Evolutionary conservation across 1,140 invertebrate species (phyloP).

Genomic region (Scylla paramamosain): DNA sequence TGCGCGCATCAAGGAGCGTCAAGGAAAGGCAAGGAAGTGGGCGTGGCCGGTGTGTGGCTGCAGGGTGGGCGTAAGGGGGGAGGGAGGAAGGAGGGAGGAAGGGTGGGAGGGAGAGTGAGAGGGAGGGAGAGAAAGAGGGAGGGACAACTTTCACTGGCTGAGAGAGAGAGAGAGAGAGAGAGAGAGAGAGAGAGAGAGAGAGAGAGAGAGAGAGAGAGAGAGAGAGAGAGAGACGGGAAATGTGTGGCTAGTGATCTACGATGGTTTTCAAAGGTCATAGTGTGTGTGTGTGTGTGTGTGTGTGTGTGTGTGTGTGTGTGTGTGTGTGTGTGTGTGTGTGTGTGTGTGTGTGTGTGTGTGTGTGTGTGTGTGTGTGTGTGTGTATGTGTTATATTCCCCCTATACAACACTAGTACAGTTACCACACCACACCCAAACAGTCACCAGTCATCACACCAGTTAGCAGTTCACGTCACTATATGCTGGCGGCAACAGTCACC

Average conservation of each 20-base stretch:
- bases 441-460: too few relatives aligned
- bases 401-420: too few relatives aligned
- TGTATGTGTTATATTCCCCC: not conserved
- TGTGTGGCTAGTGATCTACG: too few relatives aligned
- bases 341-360: conserved; percentile 41
- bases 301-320: conserved; percentile 36
- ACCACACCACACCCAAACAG: too few relatives aligned
- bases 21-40: too few relatives aligned
- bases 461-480: too few relatives aligned
- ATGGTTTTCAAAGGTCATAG: too few relatives aligned
- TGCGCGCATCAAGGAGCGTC: too few relatives aligned
- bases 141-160: not conserved
- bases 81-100: not conserved
- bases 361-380: conserved; percentile 29
- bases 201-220: too few relatives aligned
- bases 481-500: too few relatives aligned
- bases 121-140: not conserved
- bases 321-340: conserved; percentile 51
- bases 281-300: too few relatives aligned
- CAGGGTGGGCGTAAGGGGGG: not conserved
- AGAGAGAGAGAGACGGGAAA: too few relatives aligned
- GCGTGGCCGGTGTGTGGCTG: not conserved
- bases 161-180: conserved; percentile 32
- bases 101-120: not conserved
- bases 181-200: not conserved